phyloP scores from a whole-genome alignment of 2,113 vertebrate species.

The Trematocara nigrifrons region DNA sequence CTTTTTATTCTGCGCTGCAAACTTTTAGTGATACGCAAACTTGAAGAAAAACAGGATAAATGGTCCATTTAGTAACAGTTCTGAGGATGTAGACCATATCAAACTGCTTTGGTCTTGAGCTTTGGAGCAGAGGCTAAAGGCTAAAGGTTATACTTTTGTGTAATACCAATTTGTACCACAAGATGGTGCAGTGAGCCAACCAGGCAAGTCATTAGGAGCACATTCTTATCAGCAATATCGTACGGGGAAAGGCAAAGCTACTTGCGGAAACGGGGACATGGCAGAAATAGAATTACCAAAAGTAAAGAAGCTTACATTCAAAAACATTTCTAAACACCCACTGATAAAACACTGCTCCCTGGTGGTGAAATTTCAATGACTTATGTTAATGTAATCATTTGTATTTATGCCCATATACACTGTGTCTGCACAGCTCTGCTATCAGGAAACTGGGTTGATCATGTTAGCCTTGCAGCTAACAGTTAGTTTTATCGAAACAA shows the following conservation, averaged over 20 bases:
- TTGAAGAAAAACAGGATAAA: neutral
- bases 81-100: neutral
- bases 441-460: neutral
- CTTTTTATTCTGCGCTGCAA: neutral
- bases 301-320: neutral
- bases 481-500: neutral
- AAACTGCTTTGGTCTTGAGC: neutral
- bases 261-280: neutral
- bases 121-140: neutral
- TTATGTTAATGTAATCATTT: neutral
- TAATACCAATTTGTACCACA: neutral
- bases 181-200: neutral
- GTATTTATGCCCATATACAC: neutral
- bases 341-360: neutral
- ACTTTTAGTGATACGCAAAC: neutral
- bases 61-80: neutral
- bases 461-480: neutral
- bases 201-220: neutral
- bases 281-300: neutral
- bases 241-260: neutral
- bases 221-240: neutral
- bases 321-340: neutral
- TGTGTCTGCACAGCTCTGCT: neutral
- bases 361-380: neutral
- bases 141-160: neutral